A percentile compares a stretch with the other conserved stretches of the same genome.
These are phyloP conservation scores for Salpingus planirostris DNA, from an alignment of 2,888 invertebrate species.

Conservation along the genomic window DNA sequence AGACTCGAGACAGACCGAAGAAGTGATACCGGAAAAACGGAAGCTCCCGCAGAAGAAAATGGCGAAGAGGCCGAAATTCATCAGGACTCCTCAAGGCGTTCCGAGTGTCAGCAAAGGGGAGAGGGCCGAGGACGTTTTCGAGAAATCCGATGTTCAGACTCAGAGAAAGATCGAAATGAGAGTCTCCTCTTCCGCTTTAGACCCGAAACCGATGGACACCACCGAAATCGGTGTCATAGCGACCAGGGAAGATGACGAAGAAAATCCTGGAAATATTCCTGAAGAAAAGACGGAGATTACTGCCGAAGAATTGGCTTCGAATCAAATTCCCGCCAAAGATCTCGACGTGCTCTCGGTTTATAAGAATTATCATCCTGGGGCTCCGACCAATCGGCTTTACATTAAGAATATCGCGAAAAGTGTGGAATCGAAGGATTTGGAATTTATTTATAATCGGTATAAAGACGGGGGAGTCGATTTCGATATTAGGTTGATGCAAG, in stretches of 20 bases:
- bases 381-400: slow-evolving; percentile 76
- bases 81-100: slow-evolving; percentile 33
- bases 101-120: slow-evolving; percentile 19
- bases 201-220: slow-evolving; percentile 20
- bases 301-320: slow-evolving; percentile 54
- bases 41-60: slow-evolving; percentile 39
- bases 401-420: slow-evolving; percentile 84
- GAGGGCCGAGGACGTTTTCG: slow-evolving; percentile 49
- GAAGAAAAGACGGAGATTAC: slow-evolving; percentile 45
- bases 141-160: slow-evolving; percentile 38
- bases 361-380: slow-evolving; percentile 77
- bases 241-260: slow-evolving; percentile 8
- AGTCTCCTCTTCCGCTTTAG: slow-evolving; percentile 35
- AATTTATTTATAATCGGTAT: slow-evolving; percentile 66
- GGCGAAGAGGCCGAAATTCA: slow-evolving; percentile 50
- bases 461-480: slow-evolving; percentile 40
- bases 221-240: slow-evolving; percentile 10
- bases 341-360: slow-evolving; percentile 68
- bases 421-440: slow-evolving; percentile 65
- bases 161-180: slow-evolving; percentile 48
- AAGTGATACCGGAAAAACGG: slow-evolving; percentile 44
- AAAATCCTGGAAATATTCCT: no score
- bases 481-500: slow-evolving; percentile 79
- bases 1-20: slow-evolving; percentile 28
- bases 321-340: slow-evolving; percentile 62